Conservation (phyloP, 2,888 invertebrate species). For the Cosmia pyralina region DNA sequence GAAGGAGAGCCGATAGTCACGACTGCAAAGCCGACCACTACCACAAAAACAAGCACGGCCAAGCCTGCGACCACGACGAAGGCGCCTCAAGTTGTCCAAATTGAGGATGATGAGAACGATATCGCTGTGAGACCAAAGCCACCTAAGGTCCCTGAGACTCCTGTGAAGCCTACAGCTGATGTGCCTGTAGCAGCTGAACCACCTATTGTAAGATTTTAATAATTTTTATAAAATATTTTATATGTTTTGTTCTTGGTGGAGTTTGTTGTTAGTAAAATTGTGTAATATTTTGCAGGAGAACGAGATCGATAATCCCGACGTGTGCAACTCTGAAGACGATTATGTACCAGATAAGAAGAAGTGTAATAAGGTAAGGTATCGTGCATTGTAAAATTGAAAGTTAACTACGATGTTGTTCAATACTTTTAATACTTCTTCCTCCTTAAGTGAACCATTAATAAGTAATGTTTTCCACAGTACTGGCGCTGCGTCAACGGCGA, state of each 20-base stretch:
- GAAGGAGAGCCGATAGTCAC: constrained; percentile 82
- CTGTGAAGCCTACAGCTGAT: constrained; percentile 54
- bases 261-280: not conserved
- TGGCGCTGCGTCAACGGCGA: constrained; percentile 96
- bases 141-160: constrained; percentile 65
- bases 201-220: constrained; percentile 70
- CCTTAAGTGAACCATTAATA: not conserved
- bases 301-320: constrained; percentile 83
- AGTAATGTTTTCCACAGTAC: constrained; percentile 90
- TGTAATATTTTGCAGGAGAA: constrained; percentile 77
- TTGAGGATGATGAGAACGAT: constrained; percentile 66
- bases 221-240: not conserved
- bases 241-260: not conserved
- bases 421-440: not conserved
- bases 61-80: constrained; percentile 62
- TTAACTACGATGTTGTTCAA: not conserved
- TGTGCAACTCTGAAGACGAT: constrained; percentile 80
- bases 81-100: constrained; percentile 36
- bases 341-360: constrained; percentile 84
- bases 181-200: constrained; percentile 69
- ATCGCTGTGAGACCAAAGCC: constrained; percentile 65
- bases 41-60: constrained; percentile 62
- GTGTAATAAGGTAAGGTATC: constrained; percentile 78
- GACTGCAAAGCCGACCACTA: constrained; percentile 71
- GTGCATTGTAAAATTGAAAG: not conserved